These are phyloP conservation scores for Yponomeuta malinellus DNA, from an alignment of 2,888 invertebrate genomes.

Conservation along the genomic window DNA sequence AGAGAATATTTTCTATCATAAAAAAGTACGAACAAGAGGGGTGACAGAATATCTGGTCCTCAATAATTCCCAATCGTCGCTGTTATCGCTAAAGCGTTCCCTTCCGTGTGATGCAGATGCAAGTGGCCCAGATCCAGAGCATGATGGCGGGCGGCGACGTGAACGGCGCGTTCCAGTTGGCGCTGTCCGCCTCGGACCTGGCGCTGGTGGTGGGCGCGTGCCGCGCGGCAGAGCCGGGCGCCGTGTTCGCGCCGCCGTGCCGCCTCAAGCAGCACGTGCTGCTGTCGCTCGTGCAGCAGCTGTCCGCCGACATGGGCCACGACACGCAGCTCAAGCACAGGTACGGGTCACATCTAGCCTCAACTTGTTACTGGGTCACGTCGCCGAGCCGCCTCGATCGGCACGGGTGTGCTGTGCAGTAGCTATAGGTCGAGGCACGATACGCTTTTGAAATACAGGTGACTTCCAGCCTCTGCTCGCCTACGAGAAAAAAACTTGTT, in stretches of 20 bases:
- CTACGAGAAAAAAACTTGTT: too few relatives aligned
- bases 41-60: too few relatives aligned
- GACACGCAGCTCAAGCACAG: constrained; percentile 89
- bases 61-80: too few relatives aligned
- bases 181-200: constrained; percentile 91
- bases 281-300: constrained; percentile 94
- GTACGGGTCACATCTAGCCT: constrained; percentile 52
- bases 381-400: too few relatives aligned
- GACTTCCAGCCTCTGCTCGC: neutral
- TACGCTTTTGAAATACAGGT: neutral
- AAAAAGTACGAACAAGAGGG: too few relatives aligned
- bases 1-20: too few relatives aligned
- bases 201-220: constrained; percentile 90
- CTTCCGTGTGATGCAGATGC: constrained; percentile 49
- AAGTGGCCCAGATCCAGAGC: constrained; percentile 81
- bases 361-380: too few relatives aligned
- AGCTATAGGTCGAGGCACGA: too few relatives aligned
- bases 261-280: constrained; percentile 91
- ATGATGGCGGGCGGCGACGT: constrained; percentile 82
- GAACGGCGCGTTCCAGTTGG: constrained; percentile 93
- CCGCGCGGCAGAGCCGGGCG: constrained; percentile 86
- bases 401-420: too few relatives aligned
- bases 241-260: constrained; percentile 85
- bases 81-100: too few relatives aligned
- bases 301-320: constrained; percentile 90